Evolutionary conservation across 2,888 invertebrate species (phyloP).

Genomic region (Brachylomia viminalis): DNA sequence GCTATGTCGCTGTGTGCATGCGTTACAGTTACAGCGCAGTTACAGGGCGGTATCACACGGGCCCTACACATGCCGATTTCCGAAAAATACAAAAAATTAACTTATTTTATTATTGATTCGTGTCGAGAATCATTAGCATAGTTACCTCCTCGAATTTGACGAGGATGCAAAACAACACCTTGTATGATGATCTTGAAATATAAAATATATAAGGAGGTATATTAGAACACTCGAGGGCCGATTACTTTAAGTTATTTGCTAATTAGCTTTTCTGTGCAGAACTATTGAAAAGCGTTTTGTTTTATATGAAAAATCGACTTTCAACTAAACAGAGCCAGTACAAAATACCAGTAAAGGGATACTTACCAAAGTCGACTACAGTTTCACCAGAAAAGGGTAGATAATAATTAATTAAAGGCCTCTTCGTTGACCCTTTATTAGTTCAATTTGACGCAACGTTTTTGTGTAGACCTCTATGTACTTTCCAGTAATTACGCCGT

Average conservation of each 20-base stretch:
- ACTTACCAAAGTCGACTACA: conserved; percentile 5
- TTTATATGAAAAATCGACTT: not conserved
- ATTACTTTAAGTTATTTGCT: not conserved
- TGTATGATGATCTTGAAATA: too few species aligned
- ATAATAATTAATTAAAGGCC: conserved; percentile 61
- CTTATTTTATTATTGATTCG: too few species aligned
- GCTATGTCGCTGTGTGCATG: too few species aligned
- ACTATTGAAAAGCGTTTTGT: not conserved
- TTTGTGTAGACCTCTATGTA: conserved; percentile 43
- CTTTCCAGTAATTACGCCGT: conserved; percentile 46
- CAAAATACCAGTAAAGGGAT: conserved; percentile 4
- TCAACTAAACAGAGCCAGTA: not conserved
- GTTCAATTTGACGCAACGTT: conserved; percentile 55
- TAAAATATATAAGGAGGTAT: too few species aligned
- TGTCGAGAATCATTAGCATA: too few species aligned
- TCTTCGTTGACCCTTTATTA: conserved; percentile 47
- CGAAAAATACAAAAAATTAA: too few species aligned
- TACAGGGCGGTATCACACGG: too few species aligned
- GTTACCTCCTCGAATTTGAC: too few species aligned
- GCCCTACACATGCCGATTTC: too few species aligned
- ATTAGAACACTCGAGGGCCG: not conserved
- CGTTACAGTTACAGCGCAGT: too few species aligned
- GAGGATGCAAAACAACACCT: too few species aligned
- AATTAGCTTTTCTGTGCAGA: not conserved
- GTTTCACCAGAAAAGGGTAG: conserved; percentile 46